Conservation (phyloP, 2,888 invertebrate species). For the Idaea straminata region DNA sequence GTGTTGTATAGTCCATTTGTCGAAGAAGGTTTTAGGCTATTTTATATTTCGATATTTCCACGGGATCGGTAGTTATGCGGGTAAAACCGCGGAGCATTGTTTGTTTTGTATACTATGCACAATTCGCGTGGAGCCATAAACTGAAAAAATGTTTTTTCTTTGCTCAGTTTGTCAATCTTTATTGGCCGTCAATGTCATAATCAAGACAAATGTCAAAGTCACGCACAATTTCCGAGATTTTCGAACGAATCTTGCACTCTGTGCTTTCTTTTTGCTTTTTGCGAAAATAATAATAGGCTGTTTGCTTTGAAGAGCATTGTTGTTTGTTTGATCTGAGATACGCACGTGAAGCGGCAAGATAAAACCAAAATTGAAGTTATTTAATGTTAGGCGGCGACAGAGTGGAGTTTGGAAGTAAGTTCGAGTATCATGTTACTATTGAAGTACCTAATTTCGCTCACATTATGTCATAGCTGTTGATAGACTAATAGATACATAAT, state of each 20-base stretch:
- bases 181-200: neutral
- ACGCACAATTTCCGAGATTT: neutral
- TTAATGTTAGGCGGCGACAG: too few species aligned
- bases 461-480: slow-evolving; percentile 77
- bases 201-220: neutral
- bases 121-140: neutral
- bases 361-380: neutral
- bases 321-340: neutral
- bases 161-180: neutral
- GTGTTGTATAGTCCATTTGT: too few species aligned
- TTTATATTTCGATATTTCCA: too few species aligned
- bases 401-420: neutral
- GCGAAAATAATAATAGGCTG: neutral
- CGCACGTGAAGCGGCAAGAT: neutral
- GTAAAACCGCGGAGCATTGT: too few species aligned
- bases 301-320: neutral
- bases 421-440: slow-evolving; percentile 65
- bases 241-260: neutral
- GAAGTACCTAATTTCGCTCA: slow-evolving; percentile 59
- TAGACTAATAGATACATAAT: slow-evolving; percentile 39
- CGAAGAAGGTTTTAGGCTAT: too few species aligned
- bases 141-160: neutral
- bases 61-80: too few species aligned
- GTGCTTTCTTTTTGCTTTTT: neutral
- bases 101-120: too few species aligned